These are phyloP conservation scores for Chitala chitala DNA, from an alignment of 2,113 vertebrate species.

Conservation along the genomic window DNA sequence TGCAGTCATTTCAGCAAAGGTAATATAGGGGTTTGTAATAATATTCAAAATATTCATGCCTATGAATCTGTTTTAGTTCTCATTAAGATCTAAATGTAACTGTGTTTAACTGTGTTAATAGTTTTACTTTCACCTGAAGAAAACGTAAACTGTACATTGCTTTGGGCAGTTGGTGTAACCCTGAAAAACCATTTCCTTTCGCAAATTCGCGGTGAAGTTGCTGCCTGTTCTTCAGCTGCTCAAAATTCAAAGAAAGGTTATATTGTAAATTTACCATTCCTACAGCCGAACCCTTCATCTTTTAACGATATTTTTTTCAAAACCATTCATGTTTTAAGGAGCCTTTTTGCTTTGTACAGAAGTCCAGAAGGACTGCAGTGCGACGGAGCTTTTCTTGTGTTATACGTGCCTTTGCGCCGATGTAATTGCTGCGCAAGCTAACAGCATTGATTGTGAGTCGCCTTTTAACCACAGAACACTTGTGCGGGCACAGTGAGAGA, in stretches of 20 bases:
- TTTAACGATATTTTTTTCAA: background rate
- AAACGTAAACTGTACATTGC: background rate
- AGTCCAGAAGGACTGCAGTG: background rate
- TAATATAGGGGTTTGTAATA: too few relatives aligned
- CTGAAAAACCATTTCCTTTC: background rate
- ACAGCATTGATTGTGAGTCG: too few relatives aligned
- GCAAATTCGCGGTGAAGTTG: background rate
- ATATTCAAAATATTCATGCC: too few relatives aligned
- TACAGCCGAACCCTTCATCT: background rate
- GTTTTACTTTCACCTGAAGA: background rate
- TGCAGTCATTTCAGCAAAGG: too few relatives aligned
- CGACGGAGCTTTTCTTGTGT: too few relatives aligned
- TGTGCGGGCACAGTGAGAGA: too few relatives aligned
- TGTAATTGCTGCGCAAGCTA: too few relatives aligned
- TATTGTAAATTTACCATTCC: background rate
- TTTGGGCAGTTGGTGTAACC: too few relatives aligned
- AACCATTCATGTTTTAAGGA: background rate
- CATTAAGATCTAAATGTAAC: background rate
- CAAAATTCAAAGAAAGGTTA: background rate
- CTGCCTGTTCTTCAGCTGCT: background rate
- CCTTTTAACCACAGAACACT: too few relatives aligned
- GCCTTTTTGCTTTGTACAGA: too few relatives aligned
- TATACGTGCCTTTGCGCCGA: too few relatives aligned
- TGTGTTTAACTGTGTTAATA: background rate
- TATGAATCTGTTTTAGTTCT: background rate